Evolutionary conservation across 2,113 vertebrate genomes (phyloP).

Genomic region (Pithys albifrons): DNA sequence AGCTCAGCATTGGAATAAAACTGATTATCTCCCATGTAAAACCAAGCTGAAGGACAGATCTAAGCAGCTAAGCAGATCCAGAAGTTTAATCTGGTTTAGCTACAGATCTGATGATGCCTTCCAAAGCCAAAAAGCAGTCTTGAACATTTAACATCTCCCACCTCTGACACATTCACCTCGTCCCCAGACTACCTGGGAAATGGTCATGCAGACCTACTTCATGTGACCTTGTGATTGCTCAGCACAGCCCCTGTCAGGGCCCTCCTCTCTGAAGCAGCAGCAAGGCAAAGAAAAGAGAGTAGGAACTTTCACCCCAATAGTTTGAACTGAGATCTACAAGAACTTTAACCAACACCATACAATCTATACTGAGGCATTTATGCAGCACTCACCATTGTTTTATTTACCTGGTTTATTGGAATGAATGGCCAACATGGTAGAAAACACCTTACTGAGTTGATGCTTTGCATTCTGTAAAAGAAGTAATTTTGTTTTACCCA

Average conservation of each 20-base stretch:
- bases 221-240: not conserved
- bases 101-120: not conserved
- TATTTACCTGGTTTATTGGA: slow-evolving; percentile 92
- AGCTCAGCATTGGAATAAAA: not conserved
- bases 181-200: not conserved
- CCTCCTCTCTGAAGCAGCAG: not conserved
- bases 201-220: not conserved
- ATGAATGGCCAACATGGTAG: slow-evolving; percentile 91
- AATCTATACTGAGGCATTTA: not conserved
- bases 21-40: not conserved
- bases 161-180: not conserved
- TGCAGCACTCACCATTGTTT: not conserved
- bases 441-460: slow-evolving; percentile 91
- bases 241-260: not conserved
- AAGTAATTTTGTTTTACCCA: not conserved
- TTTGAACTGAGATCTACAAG: not conserved
- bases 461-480: slow-evolving; percentile 80
- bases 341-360: not conserved
- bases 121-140: not conserved
- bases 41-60: not conserved
- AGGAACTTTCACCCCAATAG: not conserved
- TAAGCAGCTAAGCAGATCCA: not conserved
- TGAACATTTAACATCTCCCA: not conserved
- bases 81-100: not conserved
- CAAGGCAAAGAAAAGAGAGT: not conserved